Evolutionary conservation across 2,113 vertebrate species (phyloP).

Genomic region (Ammospiza nelsoni): DNA sequence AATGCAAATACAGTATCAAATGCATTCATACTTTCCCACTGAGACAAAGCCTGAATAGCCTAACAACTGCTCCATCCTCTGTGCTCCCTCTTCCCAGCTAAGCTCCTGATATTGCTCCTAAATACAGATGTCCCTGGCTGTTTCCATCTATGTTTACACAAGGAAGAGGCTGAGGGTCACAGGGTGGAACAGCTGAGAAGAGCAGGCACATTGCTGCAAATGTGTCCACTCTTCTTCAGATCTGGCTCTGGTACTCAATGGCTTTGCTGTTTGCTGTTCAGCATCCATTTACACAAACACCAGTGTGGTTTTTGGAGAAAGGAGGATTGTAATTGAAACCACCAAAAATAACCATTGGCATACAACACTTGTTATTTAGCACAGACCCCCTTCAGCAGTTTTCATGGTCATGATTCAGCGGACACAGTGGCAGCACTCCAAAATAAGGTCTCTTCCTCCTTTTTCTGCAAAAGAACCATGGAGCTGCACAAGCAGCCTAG

Average conservation of each 20-base stretch:
- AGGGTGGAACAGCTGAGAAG: background rate
- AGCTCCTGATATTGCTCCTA: conserved; percentile 36
- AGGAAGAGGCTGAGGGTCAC: conserved; percentile 3
- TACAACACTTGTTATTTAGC: conserved; percentile 64
- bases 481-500: background rate
- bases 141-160: conserved; percentile 48
- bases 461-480: background rate
- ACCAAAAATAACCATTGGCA: conserved; percentile 79
- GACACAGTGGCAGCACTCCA: background rate
- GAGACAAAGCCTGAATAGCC: conserved; percentile 53
- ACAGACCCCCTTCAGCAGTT: conserved; percentile 61
- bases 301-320: conserved; percentile 37
- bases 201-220: conserved; percentile 38
- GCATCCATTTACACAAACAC: conserved; percentile 59
- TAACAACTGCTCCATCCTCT: conserved; percentile 34
- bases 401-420: conserved; percentile 40
- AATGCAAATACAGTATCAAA: conserved; percentile 47
- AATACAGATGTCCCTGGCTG: conserved; percentile 24
- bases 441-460: background rate
- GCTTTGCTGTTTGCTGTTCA: conserved; percentile 17
- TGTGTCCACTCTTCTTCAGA: conserved; percentile 22
- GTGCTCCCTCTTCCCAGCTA: conserved; percentile 34
- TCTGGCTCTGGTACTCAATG: background rate
- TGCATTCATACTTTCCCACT: conserved; percentile 56
- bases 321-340: conserved; percentile 71